Evolutionary conservation across 2,113 vertebrate genomes (phyloP), one percentile per base, ranked within the genome.

Genomic region (Sorex araneus): DNA sequence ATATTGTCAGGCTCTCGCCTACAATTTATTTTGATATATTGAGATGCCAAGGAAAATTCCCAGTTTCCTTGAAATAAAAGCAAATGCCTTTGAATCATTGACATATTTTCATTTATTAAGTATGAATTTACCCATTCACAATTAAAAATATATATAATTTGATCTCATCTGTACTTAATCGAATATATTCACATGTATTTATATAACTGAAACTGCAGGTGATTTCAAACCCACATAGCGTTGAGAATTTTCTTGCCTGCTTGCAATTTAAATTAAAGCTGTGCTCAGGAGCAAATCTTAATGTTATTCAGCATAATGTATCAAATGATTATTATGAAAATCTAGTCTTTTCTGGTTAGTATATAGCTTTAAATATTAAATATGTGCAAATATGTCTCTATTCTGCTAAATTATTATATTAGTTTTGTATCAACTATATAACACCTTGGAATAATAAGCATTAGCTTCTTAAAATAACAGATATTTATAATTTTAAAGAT

Each of bases 261-360:
- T 66, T 83, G 19, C 78, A 77, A 74, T 47, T 60, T 89, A 89
- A 92, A 54, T 94, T 90, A 73, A 80, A 85, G 54, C 27, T 93
- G 30, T 94, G 1, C 5, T 76, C 2, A 89, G 45, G 3, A 89
- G 54, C 3, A 32, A 28, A 64, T 73, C 84, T 87, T 70, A 75
- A 57, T 12, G 83, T 30, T 73, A 81, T 84, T 93, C 30, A 81
- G 36, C 10, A 34, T 66, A 89, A 23, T 67, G 67, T 86, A 82
- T 79, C 16, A 80, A 94, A 45, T 43, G 40, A 74, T 75, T 30
- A 81, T 86, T 86, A 91, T 87, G 21, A 85, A 92, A 95, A 63
- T 92, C 15, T 63, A 45, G 5, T 30, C 8, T 40, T 80, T 87
- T 75, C 25, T 63, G 1, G 43, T 63, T 84, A 79, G 45, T 88